Percentiles rank a stretch among this genome's conserved stretches.
Evolutionary conservation across 2,113 vertebrate genomes (phyloP).

Genomic region (Epinephelus lanceolatus): DNA sequence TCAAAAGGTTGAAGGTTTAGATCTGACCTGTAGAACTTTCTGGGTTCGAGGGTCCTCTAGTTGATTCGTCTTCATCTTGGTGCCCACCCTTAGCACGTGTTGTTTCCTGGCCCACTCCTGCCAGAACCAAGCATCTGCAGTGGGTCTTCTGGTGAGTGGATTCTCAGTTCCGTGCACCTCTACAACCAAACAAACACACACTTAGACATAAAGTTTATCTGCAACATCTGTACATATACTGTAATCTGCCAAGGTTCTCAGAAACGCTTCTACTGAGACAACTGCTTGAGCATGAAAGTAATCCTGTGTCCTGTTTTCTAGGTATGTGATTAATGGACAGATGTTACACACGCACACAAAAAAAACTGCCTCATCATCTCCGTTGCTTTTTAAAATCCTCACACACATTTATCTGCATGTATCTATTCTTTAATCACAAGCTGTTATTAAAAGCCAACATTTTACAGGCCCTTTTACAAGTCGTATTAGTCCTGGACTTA

Average conservation of each 20-base stretch:
- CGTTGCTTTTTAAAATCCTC: conserved; percentile 13
- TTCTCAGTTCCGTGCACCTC: conserved; percentile 75
- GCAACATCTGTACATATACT: conserved; percentile 2
- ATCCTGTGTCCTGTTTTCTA: conserved; percentile 2
- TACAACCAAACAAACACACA: conserved; percentile 53
- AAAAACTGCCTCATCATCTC: neutral
- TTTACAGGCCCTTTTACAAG: conserved; percentile 57
- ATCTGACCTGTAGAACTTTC: conserved; percentile 71
- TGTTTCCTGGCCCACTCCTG: conserved; percentile 65
- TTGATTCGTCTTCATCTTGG: conserved; percentile 73
- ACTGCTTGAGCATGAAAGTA: conserved; percentile 6
- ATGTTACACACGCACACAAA: conserved; percentile 22
- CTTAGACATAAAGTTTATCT: conserved; percentile 25
- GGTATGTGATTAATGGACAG: conserved; percentile 34
- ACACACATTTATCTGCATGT: conserved; percentile 29
- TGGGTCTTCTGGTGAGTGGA: conserved; percentile 66
- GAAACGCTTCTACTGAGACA: conserved; percentile 3
- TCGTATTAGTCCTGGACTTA: conserved; percentile 61
- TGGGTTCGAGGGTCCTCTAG: conserved; percentile 65
- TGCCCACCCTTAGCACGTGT: conserved; percentile 56
- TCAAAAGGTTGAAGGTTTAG: neutral
- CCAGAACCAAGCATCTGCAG: conserved; percentile 53
- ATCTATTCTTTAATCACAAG: conserved; percentile 67
- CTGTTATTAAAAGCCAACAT: conserved; percentile 54
- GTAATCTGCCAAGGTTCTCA: conserved; percentile 5